Base-by-base conservation (phyloP, 2,113 vertebrate species). In the Heteronetta atricapilla region DNA sequence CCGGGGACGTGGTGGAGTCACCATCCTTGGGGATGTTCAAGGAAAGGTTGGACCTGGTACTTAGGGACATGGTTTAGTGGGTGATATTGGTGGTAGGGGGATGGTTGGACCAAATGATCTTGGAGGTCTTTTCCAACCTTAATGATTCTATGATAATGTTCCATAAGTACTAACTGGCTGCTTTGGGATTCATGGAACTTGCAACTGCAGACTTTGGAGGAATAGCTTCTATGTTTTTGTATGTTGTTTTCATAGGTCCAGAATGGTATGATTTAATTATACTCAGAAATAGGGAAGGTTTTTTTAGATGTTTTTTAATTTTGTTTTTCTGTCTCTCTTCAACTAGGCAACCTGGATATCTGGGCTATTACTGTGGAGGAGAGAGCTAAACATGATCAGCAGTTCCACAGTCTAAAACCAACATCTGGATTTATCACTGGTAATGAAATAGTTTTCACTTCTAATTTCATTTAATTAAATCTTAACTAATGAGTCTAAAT, bases 341-440 rank as follows among this genome's bases (percentile, higher is more conserved):
- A 82, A 36, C 74, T 79, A 99, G 99, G 99, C 96, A 98, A 98
- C 97, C 97, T 98, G 97, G 99, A 99, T 97, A 98, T 99, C 97
- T 99, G 99, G 98, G 98, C 99, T 94, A 99, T 99, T 97, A 99
- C 99, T 53, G 98, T 98, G 97, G 99, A 99, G 89, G 99, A 99
- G 95, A 98, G 99, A 98, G 98, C 98, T 29, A 99, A 99, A 97
- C 98, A 99, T 97, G 99, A 99, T 96, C 99, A 99, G 80, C 99
- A 99, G 98, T 99, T 99, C 97, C 99, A 98, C 89, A 99, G 99
- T 96, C 98, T 99, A 96, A 98, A 99, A 97, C 99, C 99, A 77
- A 98, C 97, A 67, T 98, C 98, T 85, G 99, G 99, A 95, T 99
- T 98, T 96, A 99, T 99, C 96, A 99, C 99, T 97, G 99, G 99